phyloP scores from a whole-genome alignment of 2,888 invertebrate genomes.

The Agonum fuliginosum region DNA sequence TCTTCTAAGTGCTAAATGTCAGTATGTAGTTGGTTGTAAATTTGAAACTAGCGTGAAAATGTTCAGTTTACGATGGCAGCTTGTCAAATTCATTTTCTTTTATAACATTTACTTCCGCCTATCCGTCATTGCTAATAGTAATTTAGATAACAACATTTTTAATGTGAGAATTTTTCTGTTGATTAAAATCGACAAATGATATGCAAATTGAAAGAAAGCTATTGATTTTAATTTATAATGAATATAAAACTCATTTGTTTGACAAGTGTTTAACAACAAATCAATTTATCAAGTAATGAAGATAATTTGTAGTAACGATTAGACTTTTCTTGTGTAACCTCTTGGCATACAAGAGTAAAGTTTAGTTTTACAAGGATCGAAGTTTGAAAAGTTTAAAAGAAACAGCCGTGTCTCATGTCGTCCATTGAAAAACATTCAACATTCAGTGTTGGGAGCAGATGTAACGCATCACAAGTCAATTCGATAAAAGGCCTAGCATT shows the following conservation, averaged over 20 bases:
- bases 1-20: too few species aligned
- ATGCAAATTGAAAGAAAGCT: conserved; percentile 25
- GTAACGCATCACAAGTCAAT: conserved; percentile 42
- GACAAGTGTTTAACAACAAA: conserved; percentile 11
- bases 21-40: background rate
- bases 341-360: conserved; percentile 1
- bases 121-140: conserved; percentile 5
- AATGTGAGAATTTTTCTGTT: conserved; percentile 21
- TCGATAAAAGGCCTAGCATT: conserved; percentile 46
- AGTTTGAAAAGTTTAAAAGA: conserved; percentile 36
- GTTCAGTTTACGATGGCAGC: conserved; percentile 16
- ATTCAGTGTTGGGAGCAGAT: conserved; percentile 29
- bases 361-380: background rate
- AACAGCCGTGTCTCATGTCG: background rate
- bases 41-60: conserved; percentile 10
- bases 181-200: background rate
- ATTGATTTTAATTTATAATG: conserved; percentile 8
- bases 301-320: conserved; percentile 26
- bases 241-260: too few species aligned
- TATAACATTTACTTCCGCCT: background rate
- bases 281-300: background rate
- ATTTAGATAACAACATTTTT: conserved; percentile 17
- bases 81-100: conserved; percentile 23
- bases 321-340: background rate
- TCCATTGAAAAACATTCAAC: conserved; percentile 6